Base-by-base conservation (phyloP, 2,888 invertebrate species). In the Drosophila neutralis region DNA sequence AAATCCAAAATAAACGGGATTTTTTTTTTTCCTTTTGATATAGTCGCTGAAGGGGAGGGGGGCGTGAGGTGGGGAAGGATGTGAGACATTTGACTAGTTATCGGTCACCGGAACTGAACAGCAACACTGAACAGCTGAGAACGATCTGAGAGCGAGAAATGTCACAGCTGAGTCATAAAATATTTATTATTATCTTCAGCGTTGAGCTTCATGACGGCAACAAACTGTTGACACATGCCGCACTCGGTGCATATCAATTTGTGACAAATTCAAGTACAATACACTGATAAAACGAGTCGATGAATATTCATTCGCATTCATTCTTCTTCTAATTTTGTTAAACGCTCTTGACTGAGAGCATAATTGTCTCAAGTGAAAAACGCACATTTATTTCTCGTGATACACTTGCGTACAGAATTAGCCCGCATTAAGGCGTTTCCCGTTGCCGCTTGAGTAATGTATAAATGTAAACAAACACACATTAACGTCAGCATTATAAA, bases 41-140 rank as follows among this genome's bases (percentile, higher is more conserved):
- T 42, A 42, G 11, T 42, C 11, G 42, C 2, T 4, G 7, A 1
- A 1, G 11, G 11, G 33, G 48, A 13, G 13, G 5, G 5, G 29
- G 13, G 29, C 33, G 15, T 15, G n/a, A 7, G 35, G 2, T 5
- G 13, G 13, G 18, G n/a, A 7, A 33, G 29, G 29, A 51, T 40
- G 24, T 71, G 71, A 63, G 52, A 48, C 48, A 56, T 42, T 53
- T 24, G 15, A n/a, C 8, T 61, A 64, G 57, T 58, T 78, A 77
- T 77, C 78, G 59, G 73, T 21, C 21, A 48, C 73, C 78, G 69
- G 78, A 78, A 69, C 74, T 73, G 48, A 33, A 1, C 33, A 31
- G 31, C 31, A 31, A 27, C 27, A 27, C 27, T 10, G 59, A 62
- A 4, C 18, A 49, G 52, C 18, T 42, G 21, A 42, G 42, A 42